phyloP scores from a whole-genome alignment of 2,888 invertebrate genomes.

The Netelia melanura region DNA sequence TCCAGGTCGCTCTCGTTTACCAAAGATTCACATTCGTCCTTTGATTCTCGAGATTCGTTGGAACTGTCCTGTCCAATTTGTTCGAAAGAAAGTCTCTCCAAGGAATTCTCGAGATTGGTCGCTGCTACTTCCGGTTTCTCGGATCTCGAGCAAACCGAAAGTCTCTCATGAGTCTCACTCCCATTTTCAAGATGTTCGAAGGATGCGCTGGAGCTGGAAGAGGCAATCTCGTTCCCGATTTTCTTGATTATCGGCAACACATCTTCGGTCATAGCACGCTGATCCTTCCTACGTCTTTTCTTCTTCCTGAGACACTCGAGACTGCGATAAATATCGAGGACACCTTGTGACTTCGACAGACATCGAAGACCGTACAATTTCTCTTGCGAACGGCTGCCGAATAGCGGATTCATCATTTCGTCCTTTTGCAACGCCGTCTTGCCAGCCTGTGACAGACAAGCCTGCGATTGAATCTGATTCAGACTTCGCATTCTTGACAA shows the following conservation, averaged over 20 bases:
- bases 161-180: conserved; percentile 21
- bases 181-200: conserved; percentile 45
- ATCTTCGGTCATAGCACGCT: conserved; percentile 80
- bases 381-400: conserved; percentile 84
- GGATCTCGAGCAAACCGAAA: not conserved
- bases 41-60: conserved; percentile 40
- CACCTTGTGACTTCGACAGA: conserved; percentile 85
- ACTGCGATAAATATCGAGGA: conserved; percentile 84
- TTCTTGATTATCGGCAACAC: conserved; percentile 79
- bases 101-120: conserved; percentile 1
- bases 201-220: conserved; percentile 44
- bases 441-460: conserved; percentile 78
- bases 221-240: conserved; percentile 74
- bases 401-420: conserved; percentile 77
- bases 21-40: not conserved
- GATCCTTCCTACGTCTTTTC: conserved; percentile 75
- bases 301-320: conserved; percentile 80
- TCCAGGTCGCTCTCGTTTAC: not conserved
- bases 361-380: conserved; percentile 85
- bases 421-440: conserved; percentile 67
- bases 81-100: conserved; percentile 13
- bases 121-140: not conserved
- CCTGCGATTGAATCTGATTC: conserved; percentile 84
- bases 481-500: conserved; percentile 82
- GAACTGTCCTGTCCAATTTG: not conserved